Evolutionary conservation across 2,888 invertebrate genomes (phyloP), one percentile per base, ranked within the genome.

Genomic region (Oasisia sp.): DNA sequence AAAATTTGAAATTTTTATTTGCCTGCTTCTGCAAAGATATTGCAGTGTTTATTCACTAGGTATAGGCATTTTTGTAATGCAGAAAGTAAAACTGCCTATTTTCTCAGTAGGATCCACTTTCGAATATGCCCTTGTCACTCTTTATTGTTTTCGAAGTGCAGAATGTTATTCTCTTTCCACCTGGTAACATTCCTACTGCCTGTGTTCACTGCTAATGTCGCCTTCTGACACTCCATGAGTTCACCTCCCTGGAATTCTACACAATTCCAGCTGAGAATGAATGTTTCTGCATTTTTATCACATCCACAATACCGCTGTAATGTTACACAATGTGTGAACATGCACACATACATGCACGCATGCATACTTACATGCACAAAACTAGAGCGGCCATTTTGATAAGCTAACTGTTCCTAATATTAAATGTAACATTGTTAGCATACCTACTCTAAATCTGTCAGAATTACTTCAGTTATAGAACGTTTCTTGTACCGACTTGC

Each of bases 271-370:
- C 74, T 74, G 74, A 74, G 27, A 74, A 74, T 74, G 74, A 27
- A 74, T 74, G 74, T n/a, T 74, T 74, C 74, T 74, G 27, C n/a
- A 74, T n/a, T 74, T 27, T n/a, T 27, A 19, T 9, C 50, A 50
- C 8, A 74, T 74, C 19, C 74, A 19, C 27, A 74, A 74, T 74
- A 27, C n/a, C 1, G 27, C n/a, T 19, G 74, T n/a, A 74, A 74
- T 74, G 74, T 74, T 74, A n/a, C 74, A 74, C 74, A 27, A 74
- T 74, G 74, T 74, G 74, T 74, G 74, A 74, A 74, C 74, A 74
- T 74, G 74, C 74, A 74, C n/a, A 19, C 27, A 19, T 74, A n/a
- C 74, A 19, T 74, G 74, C 74, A 74, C 74, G 27, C 74, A 74
- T 56, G 56, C 56, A 56, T 56, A 56, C 56, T 14, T 56, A 19